Evolutionary conservation across 37 sponge, comb jelly and placozoan species (phyloP), one percentile per base, ranked within the genome.

Genomic region (Mnemiopsis leidyi): DNA sequence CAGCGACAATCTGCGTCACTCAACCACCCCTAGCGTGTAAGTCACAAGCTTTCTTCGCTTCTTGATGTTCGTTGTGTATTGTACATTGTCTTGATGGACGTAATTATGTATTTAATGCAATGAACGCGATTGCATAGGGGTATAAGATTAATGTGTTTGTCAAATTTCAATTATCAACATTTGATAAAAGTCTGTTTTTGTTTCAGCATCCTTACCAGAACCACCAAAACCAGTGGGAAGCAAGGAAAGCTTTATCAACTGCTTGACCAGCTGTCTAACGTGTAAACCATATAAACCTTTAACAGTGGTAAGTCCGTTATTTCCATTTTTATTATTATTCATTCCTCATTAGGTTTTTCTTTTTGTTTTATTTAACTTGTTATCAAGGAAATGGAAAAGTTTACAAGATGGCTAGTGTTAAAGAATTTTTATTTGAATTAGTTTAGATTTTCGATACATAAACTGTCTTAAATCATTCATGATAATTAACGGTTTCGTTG

Each of bases 221-320:
- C 82, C 23, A 82, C 29, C 82, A 30, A 23, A 13, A 30, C 35
- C 35, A 34, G 1, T 31, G 82, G 23, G 31, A 34, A 30, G 9
- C 3, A 82, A 82, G 24, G 40, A 38, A 23, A 61, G 90, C 0
- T 2, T 85, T 1, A 28, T 23, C 13, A 37, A 40, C 0, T 85
- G 90, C 61, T 85, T 85, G 26, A 13, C 3, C 29, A 39, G 90
- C 35, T 85, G 90, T 39, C 0, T 85, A 39, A 85, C 33, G 2
- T 38, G 40, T 23, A 85, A 85, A 39, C 90, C 90, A 32, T 85
- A 85, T 37, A 85, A 38, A 39, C 90, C 90, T 20, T 20, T 79
- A 13, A 79, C 82, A 36, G 23, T 33, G 35, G 82, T 79, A 33
- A 33, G 90, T 33, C n/a, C n/a, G n/a, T n/a, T n/a, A n/a, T n/a